Percentiles rank a stretch among this genome's conserved stretches.
These are phyloP conservation scores for Holocentrus rufus DNA, from an alignment of 2,797 vertebrate species.

Conservation along the genomic window DNA sequence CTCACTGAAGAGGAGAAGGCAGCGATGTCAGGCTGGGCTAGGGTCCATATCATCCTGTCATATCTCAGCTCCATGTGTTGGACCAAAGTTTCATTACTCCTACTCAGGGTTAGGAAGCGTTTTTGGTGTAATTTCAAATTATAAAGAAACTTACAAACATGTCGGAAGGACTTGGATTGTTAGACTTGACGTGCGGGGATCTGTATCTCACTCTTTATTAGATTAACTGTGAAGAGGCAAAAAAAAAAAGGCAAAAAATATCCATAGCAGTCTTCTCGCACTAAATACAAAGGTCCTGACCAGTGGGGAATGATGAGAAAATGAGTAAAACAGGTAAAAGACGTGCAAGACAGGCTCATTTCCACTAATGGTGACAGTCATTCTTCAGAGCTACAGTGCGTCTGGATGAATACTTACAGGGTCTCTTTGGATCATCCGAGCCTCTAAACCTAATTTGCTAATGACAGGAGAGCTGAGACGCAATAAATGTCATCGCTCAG, in stretches of 20 bases:
- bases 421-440: conserved; percentile 71
- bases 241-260: neutral
- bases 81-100: conserved; percentile 23
- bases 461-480: conserved; percentile 78
- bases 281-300: conserved; percentile 49
- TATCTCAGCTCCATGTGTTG: conserved; percentile 25
- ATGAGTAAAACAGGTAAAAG: conserved; percentile 55
- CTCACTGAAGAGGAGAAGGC: conserved; percentile 41
- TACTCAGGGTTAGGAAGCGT: conserved; percentile 29
- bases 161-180: conserved; percentile 14
- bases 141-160: conserved; percentile 32
- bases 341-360: conserved; percentile 72
- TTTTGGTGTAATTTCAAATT: conserved; percentile 12
- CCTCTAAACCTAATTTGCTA: conserved; percentile 82
- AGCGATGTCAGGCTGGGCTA: conserved; percentile 32
- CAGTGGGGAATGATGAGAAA: conserved; percentile 38
- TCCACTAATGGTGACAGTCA: conserved; percentile 75
- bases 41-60: conserved; percentile 47
- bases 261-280: conserved; percentile 27
- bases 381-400: conserved; percentile 71
- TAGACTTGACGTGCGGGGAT: conserved; percentile 12
- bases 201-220: conserved; percentile 19
- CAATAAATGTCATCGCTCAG: conserved; percentile 79
- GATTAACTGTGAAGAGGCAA: conserved; percentile 33
- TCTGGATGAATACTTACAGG: conserved; percentile 71